phyloP scores from a whole-genome alignment of 2,888 invertebrate species.

The Aporophyla nigra region DNA sequence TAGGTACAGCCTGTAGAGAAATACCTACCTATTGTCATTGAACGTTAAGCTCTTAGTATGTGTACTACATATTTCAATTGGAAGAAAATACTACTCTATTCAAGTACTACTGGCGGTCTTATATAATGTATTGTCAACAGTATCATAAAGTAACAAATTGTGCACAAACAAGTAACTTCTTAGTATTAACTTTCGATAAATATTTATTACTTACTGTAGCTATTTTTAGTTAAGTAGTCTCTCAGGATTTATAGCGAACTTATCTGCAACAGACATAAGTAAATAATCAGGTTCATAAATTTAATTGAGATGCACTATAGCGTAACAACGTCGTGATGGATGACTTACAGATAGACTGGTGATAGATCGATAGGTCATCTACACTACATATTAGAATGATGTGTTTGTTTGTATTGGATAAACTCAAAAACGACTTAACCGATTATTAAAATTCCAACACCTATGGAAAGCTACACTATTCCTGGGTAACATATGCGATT shows the following conservation, averaged over 20 bases:
- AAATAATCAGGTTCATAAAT: not conserved
- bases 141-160: too few relatives aligned
- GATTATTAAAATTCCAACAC: too few relatives aligned
- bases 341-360: constrained; percentile 5
- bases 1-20: not conserved
- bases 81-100: not conserved
- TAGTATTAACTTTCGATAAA: not conserved
- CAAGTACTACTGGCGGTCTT: too few relatives aligned
- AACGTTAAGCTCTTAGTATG: not conserved
- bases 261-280: not conserved
- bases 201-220: not conserved
- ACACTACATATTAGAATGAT: too few relatives aligned
- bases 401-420: too few relatives aligned
- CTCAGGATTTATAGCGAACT: not conserved
- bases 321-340: constrained; percentile 2
- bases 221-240: not conserved
- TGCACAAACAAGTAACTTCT: not conserved
- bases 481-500: too few relatives aligned
- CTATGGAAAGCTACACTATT: too few relatives aligned
- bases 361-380: constrained; percentile 19
- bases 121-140: too few relatives aligned
- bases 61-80: not conserved
- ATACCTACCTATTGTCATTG: not conserved
- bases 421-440: too few relatives aligned
- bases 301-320: constrained; percentile 1